These are phyloP conservation scores for Aromia moschata DNA, from an alignment of 2,888 invertebrate species.

Conservation along the genomic window DNA sequence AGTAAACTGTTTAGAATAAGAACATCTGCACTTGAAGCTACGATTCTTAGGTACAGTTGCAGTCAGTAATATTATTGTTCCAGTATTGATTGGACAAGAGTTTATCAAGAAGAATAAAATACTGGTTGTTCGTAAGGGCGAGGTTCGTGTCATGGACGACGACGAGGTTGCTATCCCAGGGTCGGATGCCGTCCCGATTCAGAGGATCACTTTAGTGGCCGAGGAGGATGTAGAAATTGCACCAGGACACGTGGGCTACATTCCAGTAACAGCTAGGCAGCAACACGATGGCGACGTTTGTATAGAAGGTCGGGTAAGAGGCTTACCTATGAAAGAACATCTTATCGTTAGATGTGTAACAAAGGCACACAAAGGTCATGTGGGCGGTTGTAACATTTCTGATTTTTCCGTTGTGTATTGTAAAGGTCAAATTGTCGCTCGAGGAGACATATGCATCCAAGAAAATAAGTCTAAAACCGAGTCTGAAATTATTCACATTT, in stretches of 20 bases:
- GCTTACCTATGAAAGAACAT: constrained; percentile 1
- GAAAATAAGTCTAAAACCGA: no score
- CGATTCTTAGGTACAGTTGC: no score
- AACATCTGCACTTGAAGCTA: constrained; percentile 18
- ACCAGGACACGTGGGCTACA: not conserved
- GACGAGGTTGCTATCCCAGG: not conserved
- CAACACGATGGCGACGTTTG: not conserved
- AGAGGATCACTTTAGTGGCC: not conserved
- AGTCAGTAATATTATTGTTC: no score
- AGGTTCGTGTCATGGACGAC: not conserved
- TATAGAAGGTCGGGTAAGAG: not conserved
- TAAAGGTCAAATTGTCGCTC: constrained; percentile 9
- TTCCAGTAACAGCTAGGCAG: not conserved
- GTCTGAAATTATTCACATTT: constrained; percentile 5
- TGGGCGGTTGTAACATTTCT: constrained; percentile 6
- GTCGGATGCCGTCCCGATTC: not conserved
- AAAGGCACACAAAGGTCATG: constrained; percentile 1
- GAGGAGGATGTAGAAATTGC: not conserved
- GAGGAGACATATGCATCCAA: not conserved
- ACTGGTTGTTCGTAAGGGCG: not conserved
- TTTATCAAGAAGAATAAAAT: constrained; percentile 25
- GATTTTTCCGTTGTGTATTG: constrained; percentile 6
- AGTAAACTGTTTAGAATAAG: not conserved
- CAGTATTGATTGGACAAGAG: constrained; percentile 29
- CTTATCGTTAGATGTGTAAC: constrained; percentile 7